These are phyloP conservation scores for Sabellastarte sp. DNA, from an alignment of 2,888 invertebrate genomes.

Conservation along the genomic window DNA sequence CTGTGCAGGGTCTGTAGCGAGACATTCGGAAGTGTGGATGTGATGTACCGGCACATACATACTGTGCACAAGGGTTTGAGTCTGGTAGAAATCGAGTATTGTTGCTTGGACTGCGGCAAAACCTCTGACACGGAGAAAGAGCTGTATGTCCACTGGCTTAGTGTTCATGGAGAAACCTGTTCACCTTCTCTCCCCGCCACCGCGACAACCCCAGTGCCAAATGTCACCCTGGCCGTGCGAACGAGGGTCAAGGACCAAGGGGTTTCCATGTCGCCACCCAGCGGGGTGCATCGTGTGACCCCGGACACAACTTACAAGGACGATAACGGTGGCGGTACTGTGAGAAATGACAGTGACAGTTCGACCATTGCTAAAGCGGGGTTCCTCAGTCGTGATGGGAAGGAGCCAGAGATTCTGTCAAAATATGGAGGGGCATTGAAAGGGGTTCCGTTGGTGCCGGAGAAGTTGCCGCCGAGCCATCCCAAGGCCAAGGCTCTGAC, in stretches of 20 bases:
- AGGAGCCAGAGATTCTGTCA: too few relatives aligned
- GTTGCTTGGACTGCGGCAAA: neutral
- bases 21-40: neutral
- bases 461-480: too few relatives aligned
- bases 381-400: too few relatives aligned
- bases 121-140: neutral
- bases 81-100: neutral
- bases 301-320: neutral
- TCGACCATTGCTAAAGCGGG: too few relatives aligned
- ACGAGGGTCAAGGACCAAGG: neutral
- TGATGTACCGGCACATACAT: neutral
- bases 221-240: neutral
- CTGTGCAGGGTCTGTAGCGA: neutral
- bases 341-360: too few relatives aligned
- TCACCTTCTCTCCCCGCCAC: neutral
- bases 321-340: too few relatives aligned
- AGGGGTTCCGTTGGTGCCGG: too few relatives aligned
- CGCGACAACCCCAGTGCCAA: too few relatives aligned
- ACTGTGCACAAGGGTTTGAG: neutral
- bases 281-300: neutral
- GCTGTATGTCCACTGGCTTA: neutral
- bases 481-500: too few relatives aligned
- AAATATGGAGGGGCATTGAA: too few relatives aligned
- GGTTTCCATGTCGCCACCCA: neutral
- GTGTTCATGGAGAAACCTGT: neutral